A percentile compares a stretch with the other conserved stretches of the same genome.
These are phyloP conservation scores for Piezodorus guildinii DNA, from an alignment of 1,140 invertebrate species.

Conservation along the genomic window DNA sequence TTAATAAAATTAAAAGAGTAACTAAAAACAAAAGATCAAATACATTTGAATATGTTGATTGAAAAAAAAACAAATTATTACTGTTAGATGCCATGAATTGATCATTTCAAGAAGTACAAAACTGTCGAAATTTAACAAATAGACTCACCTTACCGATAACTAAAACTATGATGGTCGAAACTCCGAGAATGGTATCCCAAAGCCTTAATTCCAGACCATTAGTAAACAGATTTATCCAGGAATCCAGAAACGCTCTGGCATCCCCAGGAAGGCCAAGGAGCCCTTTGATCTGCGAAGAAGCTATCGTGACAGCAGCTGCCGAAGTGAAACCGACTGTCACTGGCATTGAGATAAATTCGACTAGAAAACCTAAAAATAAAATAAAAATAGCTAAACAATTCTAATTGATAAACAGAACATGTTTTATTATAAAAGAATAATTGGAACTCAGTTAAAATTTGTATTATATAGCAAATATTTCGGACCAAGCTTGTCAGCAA, in stretches of 20 bases:
- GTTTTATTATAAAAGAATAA: no score
- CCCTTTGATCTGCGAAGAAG: slow-evolving; percentile 65
- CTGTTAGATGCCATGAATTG: no score
- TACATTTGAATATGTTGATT: no score
- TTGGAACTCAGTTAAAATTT: no score
- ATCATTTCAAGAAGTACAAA: neutral
- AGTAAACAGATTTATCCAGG: slow-evolving; percentile 41
- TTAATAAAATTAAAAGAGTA: neutral
- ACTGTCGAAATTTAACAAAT: neutral
- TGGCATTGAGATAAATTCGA: slow-evolving; percentile 73
- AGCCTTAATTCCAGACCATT: slow-evolving; percentile 41
- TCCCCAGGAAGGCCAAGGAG: slow-evolving; percentile 52
- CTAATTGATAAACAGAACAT: no score
- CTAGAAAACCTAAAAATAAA: slow-evolving; percentile 56
- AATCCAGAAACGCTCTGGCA: slow-evolving; percentile 47
- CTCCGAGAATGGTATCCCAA: slow-evolving; percentile 50
- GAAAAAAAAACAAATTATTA: neutral
- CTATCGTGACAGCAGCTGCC: slow-evolving; percentile 73
- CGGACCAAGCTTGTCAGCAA: no score
- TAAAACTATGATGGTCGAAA: slow-evolving; percentile 46
- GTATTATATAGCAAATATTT: no score
- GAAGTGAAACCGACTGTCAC: slow-evolving; percentile 80
- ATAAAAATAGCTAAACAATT: no score
- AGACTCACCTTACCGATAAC: slow-evolving; percentile 45
- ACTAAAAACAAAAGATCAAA: no score